Evolutionary conservation across 1,140 invertebrate genomes (phyloP).

Genomic region (Drosophila paulistorum): DNA sequence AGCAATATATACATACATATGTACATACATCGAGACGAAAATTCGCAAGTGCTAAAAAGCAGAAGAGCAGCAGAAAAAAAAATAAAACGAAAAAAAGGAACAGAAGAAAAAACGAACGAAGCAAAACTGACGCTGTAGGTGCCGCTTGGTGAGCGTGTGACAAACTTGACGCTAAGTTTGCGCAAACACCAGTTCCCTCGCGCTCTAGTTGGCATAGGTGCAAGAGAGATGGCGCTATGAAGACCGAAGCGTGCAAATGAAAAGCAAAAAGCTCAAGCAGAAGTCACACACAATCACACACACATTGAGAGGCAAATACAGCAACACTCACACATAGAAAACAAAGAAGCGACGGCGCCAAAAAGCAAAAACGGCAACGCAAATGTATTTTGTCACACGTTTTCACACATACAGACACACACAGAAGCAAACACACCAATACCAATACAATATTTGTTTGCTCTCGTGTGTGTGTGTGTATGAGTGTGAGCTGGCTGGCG

Average conservation of each 20-base stretch:
- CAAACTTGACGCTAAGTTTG: slow-evolving; percentile 77
- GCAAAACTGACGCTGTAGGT: slow-evolving; percentile 28
- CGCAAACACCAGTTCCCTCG: slow-evolving; percentile 46
- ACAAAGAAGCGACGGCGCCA: slow-evolving; percentile 61
- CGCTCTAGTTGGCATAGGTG: slow-evolving; percentile 30
- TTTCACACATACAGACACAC: slow-evolving; percentile 42
- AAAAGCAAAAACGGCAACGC: slow-evolving; percentile 74
- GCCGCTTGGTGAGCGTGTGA: slow-evolving; percentile 56
- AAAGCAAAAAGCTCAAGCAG: slow-evolving; percentile 74
- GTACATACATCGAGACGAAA: slow-evolving; percentile 6
- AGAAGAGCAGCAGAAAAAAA: slow-evolving; percentile 52
- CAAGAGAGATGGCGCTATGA: slow-evolving; percentile 58
- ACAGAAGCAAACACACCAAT: slow-evolving; percentile 19
- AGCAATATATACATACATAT: slow-evolving; percentile 17
- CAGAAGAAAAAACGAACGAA: slow-evolving; percentile 1
- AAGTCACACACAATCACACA: slow-evolving; percentile 36
- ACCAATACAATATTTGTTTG: slow-evolving; percentile 31
- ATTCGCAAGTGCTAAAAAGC: slow-evolving; percentile 70
- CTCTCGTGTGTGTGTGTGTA: slow-evolving; percentile 17
- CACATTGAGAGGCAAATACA: slow-evolving; percentile 21
- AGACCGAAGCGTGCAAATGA: slow-evolving; percentile 70
- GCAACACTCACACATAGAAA: slow-evolving; percentile 23
- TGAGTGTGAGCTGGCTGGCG: slow-evolving; percentile 62
- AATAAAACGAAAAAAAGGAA: slow-evolving; percentile 3
- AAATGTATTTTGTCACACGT: slow-evolving; percentile 81